Base-by-base conservation (phyloP, 2,888 invertebrate species). In the Linnaemya vulpina region DNA sequence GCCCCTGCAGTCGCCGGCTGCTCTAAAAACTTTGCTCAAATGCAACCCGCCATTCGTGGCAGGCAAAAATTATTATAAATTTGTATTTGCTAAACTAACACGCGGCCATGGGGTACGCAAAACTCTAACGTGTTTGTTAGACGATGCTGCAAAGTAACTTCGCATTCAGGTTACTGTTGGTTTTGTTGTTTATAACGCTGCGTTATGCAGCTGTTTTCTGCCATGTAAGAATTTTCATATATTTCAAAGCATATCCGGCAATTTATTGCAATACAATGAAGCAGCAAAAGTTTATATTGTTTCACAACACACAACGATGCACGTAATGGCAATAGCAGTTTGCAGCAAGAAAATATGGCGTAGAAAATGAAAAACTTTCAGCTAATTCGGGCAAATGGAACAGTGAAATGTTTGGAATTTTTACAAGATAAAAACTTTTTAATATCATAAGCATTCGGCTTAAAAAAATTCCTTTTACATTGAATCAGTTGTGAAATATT, bases 221-320 rank as follows among this genome's bases (percentile, higher is more conserved):
- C 63, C 40, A 43, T 17, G 30, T 22, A 71, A 71, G 75, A 84
- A 79, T 74, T 84, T 77, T 84, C 76, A 84, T 84, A 84, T 84
- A 77, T 68, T 76, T 84, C 80, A 77, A 73, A 46, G 80, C 76
- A 84, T 74, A 40, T 40, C 73, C 30, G 43, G 40, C 51, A 84
- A 84, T 84, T 84, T 77, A 80, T 81, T 73, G 80, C 80, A 73
- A 81, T 80, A 77, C 80, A 84, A 84, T 80, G 84, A 84, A 76
- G 76, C 84, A 68, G 80, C 73, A 73, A 81, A 84, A 73, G 76
- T 73, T 84, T 62, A 17, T 80, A 51, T 53, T 75, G 51, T 51
- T 43, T 35, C 76, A 53, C 22, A 53, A 22, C n/a, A 46, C 62
- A 70, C 25, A 30, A 17, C 5, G 43, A 38, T 7, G 22, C 46